Evolutionary conservation across 2,888 invertebrate genomes (phyloP).

Genomic region (Strigamia transsilvanica): DNA sequence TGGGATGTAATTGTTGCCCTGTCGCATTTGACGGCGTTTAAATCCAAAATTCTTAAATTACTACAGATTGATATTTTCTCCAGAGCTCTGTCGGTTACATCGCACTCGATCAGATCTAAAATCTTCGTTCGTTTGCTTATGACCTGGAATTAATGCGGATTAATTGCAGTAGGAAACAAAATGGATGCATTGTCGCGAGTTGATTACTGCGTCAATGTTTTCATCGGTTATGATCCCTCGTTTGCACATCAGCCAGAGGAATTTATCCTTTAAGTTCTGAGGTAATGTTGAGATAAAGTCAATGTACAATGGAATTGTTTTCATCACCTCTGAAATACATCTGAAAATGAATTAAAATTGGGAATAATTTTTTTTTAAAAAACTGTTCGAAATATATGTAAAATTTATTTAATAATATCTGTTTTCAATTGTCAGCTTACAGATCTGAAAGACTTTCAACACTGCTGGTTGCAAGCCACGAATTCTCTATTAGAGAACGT

Average conservation of each 20-base stretch:
- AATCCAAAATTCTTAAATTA: conserved; percentile 31
- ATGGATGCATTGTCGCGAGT: not conserved
- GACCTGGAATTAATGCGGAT: conserved; percentile 8
- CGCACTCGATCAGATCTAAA: conserved; percentile 50
- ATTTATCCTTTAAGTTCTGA: conserved; percentile 51
- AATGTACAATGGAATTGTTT: not conserved
- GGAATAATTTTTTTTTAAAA: too few species aligned
- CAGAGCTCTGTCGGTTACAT: conserved; percentile 30
- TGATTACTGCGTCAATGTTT: conserved; percentile 50
- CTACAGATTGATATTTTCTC: not conserved
- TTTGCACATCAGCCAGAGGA: conserved; percentile 49
- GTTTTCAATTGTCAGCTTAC: not conserved
- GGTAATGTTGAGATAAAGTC: conserved; percentile 50
- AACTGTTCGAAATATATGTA: not conserved
- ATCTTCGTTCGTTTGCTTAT: not conserved
- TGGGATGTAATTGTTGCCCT: conserved; percentile 26
- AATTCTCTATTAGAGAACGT: not conserved
- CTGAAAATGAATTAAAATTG: not conserved
- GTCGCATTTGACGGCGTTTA: conserved; percentile 33
- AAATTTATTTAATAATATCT: not conserved
- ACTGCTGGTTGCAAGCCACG: not conserved
- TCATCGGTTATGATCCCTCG: conserved; percentile 49
- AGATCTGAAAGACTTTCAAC: not conserved
- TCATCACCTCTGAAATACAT: conserved; percentile 48
- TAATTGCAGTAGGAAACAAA: not conserved